A percentile compares a stretch with the other conserved stretches of the same genome.
phyloP scores from a whole-genome alignment of 2,888 invertebrate species.

The Taenaris catops region DNA sequence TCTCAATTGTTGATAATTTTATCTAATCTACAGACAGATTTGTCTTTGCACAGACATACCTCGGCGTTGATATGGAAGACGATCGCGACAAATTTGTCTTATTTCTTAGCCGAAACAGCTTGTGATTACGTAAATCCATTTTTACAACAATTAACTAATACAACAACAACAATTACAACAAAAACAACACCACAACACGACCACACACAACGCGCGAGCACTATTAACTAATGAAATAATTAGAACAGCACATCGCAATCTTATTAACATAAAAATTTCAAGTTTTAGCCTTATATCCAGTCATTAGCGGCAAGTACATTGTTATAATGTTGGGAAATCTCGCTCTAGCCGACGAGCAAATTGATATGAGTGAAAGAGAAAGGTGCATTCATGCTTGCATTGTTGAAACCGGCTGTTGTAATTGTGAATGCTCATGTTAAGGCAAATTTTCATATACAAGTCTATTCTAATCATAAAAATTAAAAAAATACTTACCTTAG shows the following conservation, averaged over 20 bases:
- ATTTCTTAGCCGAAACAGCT: slow-evolving; percentile 47
- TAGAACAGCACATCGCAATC: slow-evolving; percentile 61
- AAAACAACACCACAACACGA: slow-evolving; percentile 45
- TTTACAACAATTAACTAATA: slow-evolving; percentile 28
- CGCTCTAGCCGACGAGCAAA: slow-evolving; percentile 39
- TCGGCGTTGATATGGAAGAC: slow-evolving; percentile 62
- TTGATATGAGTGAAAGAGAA: slow-evolving; percentile 42
- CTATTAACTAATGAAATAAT: slow-evolving; percentile 61
- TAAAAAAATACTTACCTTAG: slow-evolving; percentile 18
- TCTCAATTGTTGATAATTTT: no score
- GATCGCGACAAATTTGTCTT: slow-evolving; percentile 52
- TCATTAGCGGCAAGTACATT: slow-evolving; percentile 57
- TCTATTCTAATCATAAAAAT: slow-evolving; percentile 15
- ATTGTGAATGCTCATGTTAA: slow-evolving; percentile 28
- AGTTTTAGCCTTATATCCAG: slow-evolving; percentile 66
- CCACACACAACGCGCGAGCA: slow-evolving; percentile 57
- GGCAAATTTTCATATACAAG: slow-evolving; percentile 14
- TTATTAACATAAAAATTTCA: slow-evolving; percentile 76
- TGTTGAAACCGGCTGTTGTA: slow-evolving; percentile 49
- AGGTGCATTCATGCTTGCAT: slow-evolving; percentile 33
- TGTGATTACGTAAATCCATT: slow-evolving; percentile 66
- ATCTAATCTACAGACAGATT: no score
- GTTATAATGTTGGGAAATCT: slow-evolving; percentile 45
- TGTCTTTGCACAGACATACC: slow-evolving; percentile 46
- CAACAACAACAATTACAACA: no score